Percentiles rank a stretch among this genome's conserved stretches.
phyloP scores from a whole-genome alignment of 2,888 invertebrate genomes.

The Molanna angustata region DNA sequence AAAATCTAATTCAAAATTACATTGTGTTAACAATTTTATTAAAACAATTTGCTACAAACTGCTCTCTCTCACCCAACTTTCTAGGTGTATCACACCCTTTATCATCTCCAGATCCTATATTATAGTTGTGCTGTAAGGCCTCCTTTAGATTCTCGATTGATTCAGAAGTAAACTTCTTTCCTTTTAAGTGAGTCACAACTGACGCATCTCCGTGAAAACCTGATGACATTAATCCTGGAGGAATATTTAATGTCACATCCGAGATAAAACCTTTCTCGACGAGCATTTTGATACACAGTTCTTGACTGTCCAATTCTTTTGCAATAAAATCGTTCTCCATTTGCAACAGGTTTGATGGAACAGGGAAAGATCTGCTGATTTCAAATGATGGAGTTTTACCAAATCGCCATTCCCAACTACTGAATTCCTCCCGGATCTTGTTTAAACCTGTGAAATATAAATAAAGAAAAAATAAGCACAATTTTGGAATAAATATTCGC shows the following conservation, averaged over 20 bases:
- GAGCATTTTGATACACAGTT: slow-evolving; percentile 60
- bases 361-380: slow-evolving; percentile 63
- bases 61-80: slow-evolving; percentile 55
- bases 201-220: slow-evolving; percentile 64
- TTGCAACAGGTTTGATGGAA: slow-evolving; percentile 54
- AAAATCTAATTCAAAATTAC: no score
- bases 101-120: slow-evolving; percentile 34
- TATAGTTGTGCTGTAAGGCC: slow-evolving; percentile 45
- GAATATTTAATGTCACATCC: slow-evolving; percentile 63
- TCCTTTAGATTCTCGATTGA: slow-evolving; percentile 59
- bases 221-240: slow-evolving; percentile 57
- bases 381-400: slow-evolving; percentile 85
- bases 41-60: slow-evolving; percentile 62
- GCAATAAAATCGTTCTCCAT: slow-evolving; percentile 37
- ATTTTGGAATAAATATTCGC: no score
- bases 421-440: slow-evolving; percentile 64
- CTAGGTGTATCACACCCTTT: slow-evolving; percentile 38
- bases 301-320: slow-evolving; percentile 39
- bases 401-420: slow-evolving; percentile 85
- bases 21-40: slow-evolving; percentile 60
- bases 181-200: slow-evolving; percentile 63
- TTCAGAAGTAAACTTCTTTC: slow-evolving; percentile 63
- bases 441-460: slow-evolving; percentile 58
- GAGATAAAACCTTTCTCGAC: slow-evolving; percentile 64
- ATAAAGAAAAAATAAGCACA: neutral